Percentiles rank a stretch among this genome's conserved stretches.
phyloP scores from a whole-genome alignment of 2,797 vertebrate genomes.

The Podargus strigoides region DNA sequence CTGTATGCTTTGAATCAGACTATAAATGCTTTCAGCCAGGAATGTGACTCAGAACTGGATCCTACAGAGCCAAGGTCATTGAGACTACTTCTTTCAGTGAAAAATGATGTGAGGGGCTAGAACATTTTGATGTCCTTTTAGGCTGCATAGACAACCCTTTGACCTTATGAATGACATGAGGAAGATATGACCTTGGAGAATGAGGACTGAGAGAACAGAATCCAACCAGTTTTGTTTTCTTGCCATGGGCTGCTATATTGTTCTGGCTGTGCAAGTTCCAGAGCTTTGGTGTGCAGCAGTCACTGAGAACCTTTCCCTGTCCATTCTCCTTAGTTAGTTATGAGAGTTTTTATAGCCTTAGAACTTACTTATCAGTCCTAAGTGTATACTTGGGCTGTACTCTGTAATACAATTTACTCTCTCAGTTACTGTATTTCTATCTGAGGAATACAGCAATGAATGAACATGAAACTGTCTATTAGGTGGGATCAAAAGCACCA shows the following conservation, averaged over 20 bases:
- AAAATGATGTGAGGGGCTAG: neutral
- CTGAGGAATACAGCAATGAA: slow-evolving; percentile 43
- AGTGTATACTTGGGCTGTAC: slow-evolving; percentile 21
- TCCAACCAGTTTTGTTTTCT: neutral
- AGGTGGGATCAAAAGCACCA: slow-evolving; percentile 49
- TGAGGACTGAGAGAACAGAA: neutral
- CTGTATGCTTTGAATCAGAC: neutral
- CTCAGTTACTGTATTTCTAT: slow-evolving; percentile 48
- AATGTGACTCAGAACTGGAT: neutral
- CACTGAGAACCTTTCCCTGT: neutral
- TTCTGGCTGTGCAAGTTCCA: neutral
- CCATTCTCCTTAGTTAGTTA: neutral
- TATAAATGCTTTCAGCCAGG: neutral
- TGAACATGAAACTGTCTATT: slow-evolving; percentile 57
- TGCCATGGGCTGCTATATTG: neutral
- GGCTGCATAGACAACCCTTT: neutral
- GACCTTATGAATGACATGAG: neutral
- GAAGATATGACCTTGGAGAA: neutral
- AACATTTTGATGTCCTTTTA: neutral
- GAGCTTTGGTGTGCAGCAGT: neutral
- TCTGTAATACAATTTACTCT: slow-evolving; percentile 47
- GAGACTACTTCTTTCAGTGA: neutral
- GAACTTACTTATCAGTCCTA: slow-evolving; percentile 40
- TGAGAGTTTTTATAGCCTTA: slow-evolving; percentile 7
- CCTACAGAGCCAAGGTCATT: neutral